Evolutionary conservation across 2,888 invertebrate species (phyloP).

Genomic region (Leptopilina drosophilae): DNA sequence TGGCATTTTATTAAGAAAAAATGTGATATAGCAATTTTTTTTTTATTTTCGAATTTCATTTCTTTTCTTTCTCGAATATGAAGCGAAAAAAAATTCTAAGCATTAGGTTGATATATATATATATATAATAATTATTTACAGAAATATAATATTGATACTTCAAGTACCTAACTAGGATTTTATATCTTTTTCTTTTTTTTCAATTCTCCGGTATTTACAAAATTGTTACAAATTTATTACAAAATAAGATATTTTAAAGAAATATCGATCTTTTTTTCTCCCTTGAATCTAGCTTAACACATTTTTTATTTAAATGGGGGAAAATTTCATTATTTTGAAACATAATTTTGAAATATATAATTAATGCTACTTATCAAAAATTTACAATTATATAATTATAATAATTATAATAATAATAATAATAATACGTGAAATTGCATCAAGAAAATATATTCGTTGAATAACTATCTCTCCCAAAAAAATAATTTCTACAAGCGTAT

Average conservation of each 20-base stretch:
- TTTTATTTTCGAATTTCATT: constrained; percentile 62
- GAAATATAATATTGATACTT: constrained; percentile 51
- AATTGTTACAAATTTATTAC: not conserved
- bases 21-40: constrained; percentile 63
- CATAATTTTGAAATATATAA: not conserved
- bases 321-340: not conserved
- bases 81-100: constrained; percentile 62
- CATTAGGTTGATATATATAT: constrained; percentile 56
- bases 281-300: constrained; percentile 28
- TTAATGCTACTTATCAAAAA: not conserved
- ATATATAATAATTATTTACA: constrained; percentile 66
- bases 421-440: not conserved
- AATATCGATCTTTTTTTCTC: not conserved
- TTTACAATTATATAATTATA: not conserved
- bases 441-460: not conserved
- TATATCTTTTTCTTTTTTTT: constrained; percentile 54
- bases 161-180: constrained; percentile 65
- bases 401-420: too few relatives aligned
- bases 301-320: not conserved
- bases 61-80: too few relatives aligned
- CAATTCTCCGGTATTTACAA: constrained; percentile 5
- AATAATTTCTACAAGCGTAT: not conserved
- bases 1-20: not conserved
- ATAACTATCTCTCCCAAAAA: not conserved
- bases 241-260: not conserved